These are phyloP conservation scores for Aplodontia rufa DNA, from an alignment of 2,113 vertebrate species.

Conservation along the genomic window DNA sequence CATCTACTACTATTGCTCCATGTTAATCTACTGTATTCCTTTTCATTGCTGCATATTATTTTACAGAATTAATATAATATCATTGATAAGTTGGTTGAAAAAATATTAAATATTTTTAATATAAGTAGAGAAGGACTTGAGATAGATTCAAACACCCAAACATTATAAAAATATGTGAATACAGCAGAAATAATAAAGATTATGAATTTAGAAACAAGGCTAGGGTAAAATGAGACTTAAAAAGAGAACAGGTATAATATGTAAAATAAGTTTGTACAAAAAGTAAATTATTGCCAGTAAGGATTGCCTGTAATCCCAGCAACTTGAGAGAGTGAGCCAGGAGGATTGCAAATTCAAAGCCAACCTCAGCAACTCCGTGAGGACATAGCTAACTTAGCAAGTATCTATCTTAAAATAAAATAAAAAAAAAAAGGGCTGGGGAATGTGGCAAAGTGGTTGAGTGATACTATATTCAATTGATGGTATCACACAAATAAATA, in stretches of 20 bases:
- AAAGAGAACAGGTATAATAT: background rate
- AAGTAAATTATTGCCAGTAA: too few relatives aligned
- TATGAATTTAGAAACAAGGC: background rate
- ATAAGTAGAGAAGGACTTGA: background rate
- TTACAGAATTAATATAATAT: background rate
- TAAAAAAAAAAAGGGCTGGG: too few relatives aligned
- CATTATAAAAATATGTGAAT: background rate
- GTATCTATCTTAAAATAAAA: too few relatives aligned
- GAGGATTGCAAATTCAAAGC: too few relatives aligned
- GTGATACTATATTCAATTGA: too few relatives aligned
- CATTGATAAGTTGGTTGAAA: background rate
- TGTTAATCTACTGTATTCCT: background rate
- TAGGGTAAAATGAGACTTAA: background rate
- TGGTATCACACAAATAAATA: too few relatives aligned
- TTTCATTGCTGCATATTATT: background rate
- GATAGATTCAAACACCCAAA: background rate
- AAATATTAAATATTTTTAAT: background rate
- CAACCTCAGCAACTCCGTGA: too few relatives aligned
- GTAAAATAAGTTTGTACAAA: background rate
- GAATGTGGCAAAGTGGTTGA: too few relatives aligned
- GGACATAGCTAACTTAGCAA: too few relatives aligned
- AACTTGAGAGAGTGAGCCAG: too few relatives aligned
- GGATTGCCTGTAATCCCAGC: too few relatives aligned
- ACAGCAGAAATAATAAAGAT: background rate
- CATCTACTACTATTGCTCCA: background rate